These are phyloP conservation scores for Ophion ventricosus DNA, from an alignment of 2,888 invertebrate species.

Conservation along the genomic window DNA sequence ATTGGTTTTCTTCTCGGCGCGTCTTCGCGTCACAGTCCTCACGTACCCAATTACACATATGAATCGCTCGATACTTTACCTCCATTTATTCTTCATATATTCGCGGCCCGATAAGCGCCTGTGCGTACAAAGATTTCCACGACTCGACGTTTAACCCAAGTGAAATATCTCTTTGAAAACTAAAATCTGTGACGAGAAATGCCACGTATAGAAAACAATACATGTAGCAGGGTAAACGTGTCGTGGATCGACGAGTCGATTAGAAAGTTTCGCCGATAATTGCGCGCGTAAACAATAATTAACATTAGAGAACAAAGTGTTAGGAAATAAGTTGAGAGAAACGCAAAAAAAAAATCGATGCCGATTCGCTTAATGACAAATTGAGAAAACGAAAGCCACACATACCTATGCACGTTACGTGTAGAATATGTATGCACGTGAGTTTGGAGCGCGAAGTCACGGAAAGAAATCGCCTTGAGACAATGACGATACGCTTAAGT, in stretches of 20 bases:
- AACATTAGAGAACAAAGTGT: no score
- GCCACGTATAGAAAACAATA: no score
- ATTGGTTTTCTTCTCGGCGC: conserved; percentile 54
- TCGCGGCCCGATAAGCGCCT: background rate
- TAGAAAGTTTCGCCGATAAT: no score
- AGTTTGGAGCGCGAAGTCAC: background rate
- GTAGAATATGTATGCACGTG: background rate
- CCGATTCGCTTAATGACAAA: background rate
- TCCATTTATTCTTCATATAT: conserved; percentile 13
- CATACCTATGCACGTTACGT: background rate
- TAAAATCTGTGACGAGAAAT: no score
- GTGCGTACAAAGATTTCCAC: no score
- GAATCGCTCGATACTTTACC: conserved; percentile 16
- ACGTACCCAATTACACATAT: conserved; percentile 48
- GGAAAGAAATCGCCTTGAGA: conserved; percentile 16
- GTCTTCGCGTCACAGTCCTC: conserved; percentile 38
- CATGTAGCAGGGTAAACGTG: no score
- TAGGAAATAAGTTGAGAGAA: no score
- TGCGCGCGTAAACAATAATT: no score
- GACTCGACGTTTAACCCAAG: no score
- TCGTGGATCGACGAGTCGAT: no score
- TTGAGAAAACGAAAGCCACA: background rate
- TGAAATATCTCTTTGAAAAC: no score
- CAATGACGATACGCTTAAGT: conserved; percentile 7
- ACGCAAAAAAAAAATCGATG: conserved; percentile 17